These are phyloP conservation scores for Pluvialis apricaria DNA, from an alignment of 2,113 vertebrate genomes.

Conservation along the genomic window DNA sequence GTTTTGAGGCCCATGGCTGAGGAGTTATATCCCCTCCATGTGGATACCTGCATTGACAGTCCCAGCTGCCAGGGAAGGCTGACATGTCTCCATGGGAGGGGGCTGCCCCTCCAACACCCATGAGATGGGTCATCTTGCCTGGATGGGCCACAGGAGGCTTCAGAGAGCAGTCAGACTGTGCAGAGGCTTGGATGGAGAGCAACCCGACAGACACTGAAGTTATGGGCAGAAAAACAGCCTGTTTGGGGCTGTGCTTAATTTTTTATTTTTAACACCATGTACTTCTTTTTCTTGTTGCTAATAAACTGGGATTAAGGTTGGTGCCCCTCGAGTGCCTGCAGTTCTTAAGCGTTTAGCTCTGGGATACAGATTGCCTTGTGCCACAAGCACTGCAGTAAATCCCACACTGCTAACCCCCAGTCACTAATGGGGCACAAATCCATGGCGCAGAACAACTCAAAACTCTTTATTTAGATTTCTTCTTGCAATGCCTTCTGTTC, in stretches of 20 bases:
- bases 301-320: slow-evolving; percentile 1
- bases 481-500: slow-evolving; percentile 25
- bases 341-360: slow-evolving; percentile 8
- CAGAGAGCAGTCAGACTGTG: background rate
- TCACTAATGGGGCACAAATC: slow-evolving; percentile 9
- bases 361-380: slow-evolving; percentile 13
- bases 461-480: slow-evolving; percentile 38
- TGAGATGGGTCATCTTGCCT: background rate
- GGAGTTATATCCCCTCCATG: background rate
- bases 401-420: background rate
- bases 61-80: background rate
- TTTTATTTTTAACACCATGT: slow-evolving; percentile 1
- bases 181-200: background rate
- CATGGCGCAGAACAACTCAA: background rate
- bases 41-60: background rate
- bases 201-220: background rate
- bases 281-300: slow-evolving; percentile 23
- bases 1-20: background rate
- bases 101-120: accelerated
- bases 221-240: background rate
- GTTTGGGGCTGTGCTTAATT: background rate
- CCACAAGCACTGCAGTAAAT: slow-evolving; percentile 26
- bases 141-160: background rate
- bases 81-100: background rate
- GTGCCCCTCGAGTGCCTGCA: background rate